Evolutionary conservation across 2,888 invertebrate species (phyloP), one percentile per base, ranked within the genome.

Genomic region (Sminthurinus aureus): DNA sequence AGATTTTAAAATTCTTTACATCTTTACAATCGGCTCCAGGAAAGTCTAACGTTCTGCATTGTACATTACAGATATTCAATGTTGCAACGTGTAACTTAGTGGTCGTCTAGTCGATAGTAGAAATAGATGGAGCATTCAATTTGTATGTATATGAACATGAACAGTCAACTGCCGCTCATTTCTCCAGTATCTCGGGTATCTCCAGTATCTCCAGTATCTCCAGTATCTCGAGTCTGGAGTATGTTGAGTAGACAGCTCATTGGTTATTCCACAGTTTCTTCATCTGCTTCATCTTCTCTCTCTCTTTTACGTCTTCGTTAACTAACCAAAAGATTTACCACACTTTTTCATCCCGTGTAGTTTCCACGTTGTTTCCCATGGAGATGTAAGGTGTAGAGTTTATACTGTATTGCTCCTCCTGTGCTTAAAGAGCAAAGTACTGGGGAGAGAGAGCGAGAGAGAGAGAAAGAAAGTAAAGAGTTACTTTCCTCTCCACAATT

Each of bases 291-390:
- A 38, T 38, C 8, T 67, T 9, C 75, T 75, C 58, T 58, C 76
- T 52, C 58, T 24, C 58, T 71, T 64, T 6, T 6, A 38, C 3
- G 38, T 38, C 38, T 38, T n/a, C n/a, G 15, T 64, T 75, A 52
- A 76, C 76, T 76, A 76, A 76, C 76, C 58, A 76, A 50, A 50
- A 75, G 52, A 51, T 58, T 52, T 22, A 76, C 58, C 76, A 24
- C 58, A 76, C 20, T 58, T 69, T 22, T 22, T 69, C 69, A 3
- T 20, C 1, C 1, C 22, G 20, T 18, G 58, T 13, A 58, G 58
- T 58, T 58, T 13, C 4, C 18, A 18, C 4, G 58, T 58, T 58
- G 58, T 38, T 38, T 4, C 1, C 38, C 38, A 38, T 38, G 38
- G 38, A 38, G 1, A 38, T 38, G 38, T 38, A 38, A 1, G 6